Base-by-base conservation (phyloP, 1,140 invertebrate species). In the Drosophila mayri region DNA sequence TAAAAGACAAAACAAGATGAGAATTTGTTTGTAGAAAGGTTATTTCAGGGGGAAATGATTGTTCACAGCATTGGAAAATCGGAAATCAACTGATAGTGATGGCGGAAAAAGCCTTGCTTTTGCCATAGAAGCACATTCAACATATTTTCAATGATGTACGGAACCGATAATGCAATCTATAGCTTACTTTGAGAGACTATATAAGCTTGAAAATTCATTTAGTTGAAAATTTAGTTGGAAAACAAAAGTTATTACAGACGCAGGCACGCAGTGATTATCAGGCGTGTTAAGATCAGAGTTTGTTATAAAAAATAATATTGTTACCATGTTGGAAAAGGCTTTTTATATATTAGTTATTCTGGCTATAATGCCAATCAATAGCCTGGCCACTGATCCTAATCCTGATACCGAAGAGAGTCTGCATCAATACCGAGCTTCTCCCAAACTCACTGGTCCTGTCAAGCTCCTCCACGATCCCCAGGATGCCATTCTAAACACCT, bases 251-350 rank as follows among this genome's bases (percentile, higher is more conserved):
- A 67, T 81, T 85, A 78, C 57, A 68, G 40, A 30, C 57, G 22
- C 50, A 16, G 71, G 80, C 81, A 64, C 85, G 85, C 85, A 90
- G 86, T 90, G 81, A 81, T 67, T 47, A 58, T 66, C 77, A 79
- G 85, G 85, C 86, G 85, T 85, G 73, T 30, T 16, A 43, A 18
- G 6, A 41, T 25, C 0, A 10, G 14, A 72, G n/a, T 38, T 44
- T 44, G 20, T n/a, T n/a, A 1, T 11, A 38, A 38, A 37, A 9
- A 38, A 64, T 32, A 9, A 25, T 9, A 44, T 4, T 14, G 20
- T 41, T 40, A 11, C 25, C n/a, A 79, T 74, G 73, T 8, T 25
- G 0, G 8, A 0, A 68, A 73, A 18, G 4, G 12, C 2, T 22
- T 46, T 49, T 2, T 7, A 41, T 30, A 32, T 11, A 2, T 2